phyloP scores from a whole-genome alignment of 1,140 invertebrate species.

The Atopsyche davidsoni region DNA sequence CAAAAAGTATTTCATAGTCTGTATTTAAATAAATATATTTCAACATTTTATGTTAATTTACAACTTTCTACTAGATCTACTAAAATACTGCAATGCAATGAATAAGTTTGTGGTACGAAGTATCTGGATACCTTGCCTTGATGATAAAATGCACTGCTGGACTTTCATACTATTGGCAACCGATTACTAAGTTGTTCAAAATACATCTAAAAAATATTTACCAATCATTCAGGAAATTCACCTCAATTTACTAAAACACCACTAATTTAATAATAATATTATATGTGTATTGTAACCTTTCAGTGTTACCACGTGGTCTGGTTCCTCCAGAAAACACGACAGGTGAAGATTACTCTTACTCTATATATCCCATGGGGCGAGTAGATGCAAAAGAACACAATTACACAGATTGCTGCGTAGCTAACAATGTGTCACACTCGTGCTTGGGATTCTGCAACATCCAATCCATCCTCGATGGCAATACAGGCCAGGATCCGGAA shows the following conservation, averaged over 20 bases:
- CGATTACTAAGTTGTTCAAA: too few relatives aligned
- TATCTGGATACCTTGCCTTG: too few relatives aligned
- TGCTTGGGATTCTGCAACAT: constrained; percentile 78
- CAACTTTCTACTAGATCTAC: neutral
- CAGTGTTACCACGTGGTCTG: constrained; percentile 19
- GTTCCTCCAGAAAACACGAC: constrained; percentile 46
- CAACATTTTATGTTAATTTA: too few relatives aligned
- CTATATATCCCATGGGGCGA: constrained; percentile 43
- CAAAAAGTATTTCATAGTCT: too few relatives aligned
- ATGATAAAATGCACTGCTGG: too few relatives aligned
- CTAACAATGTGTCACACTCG: constrained; percentile 56
- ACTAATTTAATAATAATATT: constrained; percentile 63
- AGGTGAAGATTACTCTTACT: constrained; percentile 41
- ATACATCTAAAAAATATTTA: too few relatives aligned
- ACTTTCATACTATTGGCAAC: too few relatives aligned
- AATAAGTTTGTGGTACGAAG: too few relatives aligned
- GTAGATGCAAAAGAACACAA: constrained; percentile 47
- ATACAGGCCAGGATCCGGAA: constrained; percentile 69
- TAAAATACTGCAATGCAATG: neutral
- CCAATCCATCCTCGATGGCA: constrained; percentile 71
- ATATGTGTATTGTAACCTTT: constrained; percentile 5
- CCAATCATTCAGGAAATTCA: too few relatives aligned
- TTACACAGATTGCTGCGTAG: constrained; percentile 69
- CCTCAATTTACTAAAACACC: too few relatives aligned
- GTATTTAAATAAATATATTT: too few relatives aligned